Percentiles rank a stretch among this genome's conserved stretches.
phyloP scores from a whole-genome alignment of 2,797 vertebrate genomes.

The Paedocypris micromegethes region DNA sequence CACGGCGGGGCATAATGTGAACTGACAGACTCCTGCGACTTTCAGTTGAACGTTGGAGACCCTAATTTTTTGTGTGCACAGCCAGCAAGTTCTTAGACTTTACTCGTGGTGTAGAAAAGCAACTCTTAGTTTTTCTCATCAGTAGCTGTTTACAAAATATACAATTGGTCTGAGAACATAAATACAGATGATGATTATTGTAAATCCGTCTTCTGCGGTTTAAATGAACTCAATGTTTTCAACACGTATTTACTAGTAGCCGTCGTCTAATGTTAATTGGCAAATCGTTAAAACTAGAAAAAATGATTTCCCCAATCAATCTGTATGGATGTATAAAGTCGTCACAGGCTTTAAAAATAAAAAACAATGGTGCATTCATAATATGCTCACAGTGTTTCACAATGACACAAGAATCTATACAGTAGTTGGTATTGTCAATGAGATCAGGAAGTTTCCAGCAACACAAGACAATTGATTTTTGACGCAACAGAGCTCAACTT shows the following conservation, averaged over 20 bases:
- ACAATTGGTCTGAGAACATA: too few species aligned
- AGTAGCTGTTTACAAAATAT: conserved; percentile 28
- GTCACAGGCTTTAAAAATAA: too few species aligned
- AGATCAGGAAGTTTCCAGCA: background rate
- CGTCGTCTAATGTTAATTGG: too few species aligned
- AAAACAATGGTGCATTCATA: too few species aligned
- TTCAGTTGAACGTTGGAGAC: conserved; percentile 57
- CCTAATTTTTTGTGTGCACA: conserved; percentile 53
- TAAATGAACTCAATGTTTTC: too few species aligned
- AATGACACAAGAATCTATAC: background rate
- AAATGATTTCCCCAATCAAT: too few species aligned
- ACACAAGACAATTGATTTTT: background rate
- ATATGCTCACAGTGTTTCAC: background rate
- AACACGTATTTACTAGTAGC: conserved; percentile 40
- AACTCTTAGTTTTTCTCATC: conserved; percentile 39
- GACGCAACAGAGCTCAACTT: conserved; percentile 22
- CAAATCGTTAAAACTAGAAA: too few species aligned
- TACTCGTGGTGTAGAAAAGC: conserved; percentile 36
- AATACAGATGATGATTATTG: too few species aligned
- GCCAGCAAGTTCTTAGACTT: conserved; percentile 54
- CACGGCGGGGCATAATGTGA: conserved; percentile 53
- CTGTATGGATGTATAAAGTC: too few species aligned
- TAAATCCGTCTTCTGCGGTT: too few species aligned
- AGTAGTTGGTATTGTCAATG: background rate
- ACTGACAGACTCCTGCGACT: conserved; percentile 56